Evolutionary conservation across 2,888 invertebrate genomes (phyloP).

Genomic region (Drosophila diplacantha): DNA sequence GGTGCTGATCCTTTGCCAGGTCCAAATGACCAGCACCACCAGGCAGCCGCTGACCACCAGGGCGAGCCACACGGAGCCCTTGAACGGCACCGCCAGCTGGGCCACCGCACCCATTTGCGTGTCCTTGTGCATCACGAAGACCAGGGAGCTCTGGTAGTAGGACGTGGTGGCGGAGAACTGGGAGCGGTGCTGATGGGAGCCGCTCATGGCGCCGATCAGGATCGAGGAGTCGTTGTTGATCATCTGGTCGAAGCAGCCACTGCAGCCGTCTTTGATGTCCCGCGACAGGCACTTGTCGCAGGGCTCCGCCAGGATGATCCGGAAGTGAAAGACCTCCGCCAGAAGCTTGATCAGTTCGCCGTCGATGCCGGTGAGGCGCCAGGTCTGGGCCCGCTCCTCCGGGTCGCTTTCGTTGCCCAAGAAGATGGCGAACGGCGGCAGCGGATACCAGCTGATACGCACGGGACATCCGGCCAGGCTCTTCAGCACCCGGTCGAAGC

Average conservation of each 20-base stretch:
- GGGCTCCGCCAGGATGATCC: constrained; percentile 54
- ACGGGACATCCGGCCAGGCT: constrained; percentile 62
- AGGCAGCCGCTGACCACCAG: constrained; percentile 34
- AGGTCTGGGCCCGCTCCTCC: constrained; percentile 31
- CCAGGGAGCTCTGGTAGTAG: constrained; percentile 63
- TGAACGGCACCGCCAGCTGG: constrained; percentile 62
- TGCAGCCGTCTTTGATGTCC: constrained; percentile 27
- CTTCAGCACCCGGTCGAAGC: constrained; percentile 52
- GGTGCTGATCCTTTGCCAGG: constrained; percentile 13
- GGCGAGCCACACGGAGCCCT: constrained; percentile 55
- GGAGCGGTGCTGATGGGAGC: constrained; percentile 44
- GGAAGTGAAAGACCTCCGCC: constrained; percentile 60
- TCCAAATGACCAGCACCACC: constrained; percentile 37
- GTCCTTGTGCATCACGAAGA: constrained; percentile 65
- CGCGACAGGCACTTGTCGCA: constrained; percentile 24
- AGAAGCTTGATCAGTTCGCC: constrained; percentile 64
- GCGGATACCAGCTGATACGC: constrained; percentile 54
- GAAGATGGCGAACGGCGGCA: constrained; percentile 62
- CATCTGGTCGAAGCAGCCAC: constrained; percentile 54
- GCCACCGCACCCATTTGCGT: constrained; percentile 52
- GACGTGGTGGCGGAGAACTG: constrained; percentile 53
- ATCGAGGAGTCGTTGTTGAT: constrained; percentile 47
- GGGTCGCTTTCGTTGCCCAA: constrained; percentile 53
- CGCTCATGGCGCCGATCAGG: constrained; percentile 68
- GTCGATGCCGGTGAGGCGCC: constrained; percentile 67